Base-by-base conservation (phyloP, 1,140 invertebrate genomes). In the Temnothorax curvispinosus region DNA sequence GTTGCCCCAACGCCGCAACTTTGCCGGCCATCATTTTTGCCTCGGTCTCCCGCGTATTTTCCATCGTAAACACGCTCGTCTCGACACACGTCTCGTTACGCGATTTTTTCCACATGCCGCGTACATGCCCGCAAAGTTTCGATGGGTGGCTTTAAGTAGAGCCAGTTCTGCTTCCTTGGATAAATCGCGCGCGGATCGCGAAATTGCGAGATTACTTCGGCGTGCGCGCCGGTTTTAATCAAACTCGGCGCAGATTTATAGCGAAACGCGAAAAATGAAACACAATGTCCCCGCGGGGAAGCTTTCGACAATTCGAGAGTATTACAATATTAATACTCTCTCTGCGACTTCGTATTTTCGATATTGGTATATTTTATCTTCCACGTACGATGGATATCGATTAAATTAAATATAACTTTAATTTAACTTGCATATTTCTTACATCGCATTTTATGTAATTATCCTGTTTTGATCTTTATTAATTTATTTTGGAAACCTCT, bases 241-340 rank as follows among this genome's bases (percentile, higher is more conserved):
- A 74, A 84, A 84, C 69, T 27, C 27, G 41, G 69, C 41, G 69
- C 27, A 8, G 69, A 84, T 84, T 84, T 84, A 75, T 74, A 21
- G 54, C 69, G 54, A 2, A 75, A 56, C 18, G 27, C n/a, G 47
- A 60, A 44, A 81, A 72, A 58, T 47, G 80, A 74, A 52, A 74
- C 32, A 60, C 44, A 15, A n/a, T 13, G 52, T 69, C 27, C 5
- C 5, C 47, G 3, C n/a, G 2, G 35, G 8, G 77, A 38, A n/a
- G n/a, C 50, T 44, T 41, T 27, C 47, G 38, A n/a, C 69, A 18
- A 47, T 74, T 50, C 77, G 44, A 32, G 7, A 32, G 9, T 35
- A 18, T 47, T 56, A 44, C 9, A 62, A 74, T 38, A 50, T 62
- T 75, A 7, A 62, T 50, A 27, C 35, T 80, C 21, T 65, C 47